Base-by-base conservation (phyloP, 1,140 invertebrate species). In the Nephotettix cincticeps region DNA sequence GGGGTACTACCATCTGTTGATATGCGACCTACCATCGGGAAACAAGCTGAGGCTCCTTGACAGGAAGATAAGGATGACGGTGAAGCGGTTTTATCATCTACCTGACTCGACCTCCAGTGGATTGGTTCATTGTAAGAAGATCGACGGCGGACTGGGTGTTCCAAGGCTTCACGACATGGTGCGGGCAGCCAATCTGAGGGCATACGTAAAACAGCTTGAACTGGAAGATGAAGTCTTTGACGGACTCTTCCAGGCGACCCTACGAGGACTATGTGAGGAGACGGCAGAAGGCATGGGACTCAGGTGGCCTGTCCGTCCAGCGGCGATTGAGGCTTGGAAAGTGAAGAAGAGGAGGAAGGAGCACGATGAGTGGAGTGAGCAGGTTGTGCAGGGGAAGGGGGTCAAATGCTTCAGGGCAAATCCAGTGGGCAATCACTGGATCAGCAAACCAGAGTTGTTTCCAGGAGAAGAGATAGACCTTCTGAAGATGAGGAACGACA, bases 381-480 rank as follows among this genome's bases (percentile, higher is more conserved):
- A 45, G 40, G 13, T 19, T 1, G 4, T 40, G 1, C 66, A 68
- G 66, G 66, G 66, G 19, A 40, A 25, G 17, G 66, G 66, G 13
- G 25, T 45, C 6, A 11, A 28, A 1, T n/a, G 1, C 6, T 68
- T 68, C 19, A 19, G 6, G 23, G 66, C 21, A 1, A 68, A 68
- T n/a, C 1, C 1, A 6, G n/a, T 28, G 11, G 36, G 36, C 32
- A 68, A 68, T 21, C 1, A 1, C 1, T 68, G 66, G 66, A 32
- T 68, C 1, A 45, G 1, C 9, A 17, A 27, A 4, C n/a, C 4
- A 1, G 11, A 14, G 1, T 27, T 68, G 13, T 43, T 45, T 27
- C 66, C 66, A 6, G 66, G 66, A 17, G 66, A 45, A 68, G 43
- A 47, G 36, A 68, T 68, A 14, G 66, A 68, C 25, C n/a, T 43